phyloP scores from a whole-genome alignment of 2,888 invertebrate genomes.

The Lithodes maja region DNA sequence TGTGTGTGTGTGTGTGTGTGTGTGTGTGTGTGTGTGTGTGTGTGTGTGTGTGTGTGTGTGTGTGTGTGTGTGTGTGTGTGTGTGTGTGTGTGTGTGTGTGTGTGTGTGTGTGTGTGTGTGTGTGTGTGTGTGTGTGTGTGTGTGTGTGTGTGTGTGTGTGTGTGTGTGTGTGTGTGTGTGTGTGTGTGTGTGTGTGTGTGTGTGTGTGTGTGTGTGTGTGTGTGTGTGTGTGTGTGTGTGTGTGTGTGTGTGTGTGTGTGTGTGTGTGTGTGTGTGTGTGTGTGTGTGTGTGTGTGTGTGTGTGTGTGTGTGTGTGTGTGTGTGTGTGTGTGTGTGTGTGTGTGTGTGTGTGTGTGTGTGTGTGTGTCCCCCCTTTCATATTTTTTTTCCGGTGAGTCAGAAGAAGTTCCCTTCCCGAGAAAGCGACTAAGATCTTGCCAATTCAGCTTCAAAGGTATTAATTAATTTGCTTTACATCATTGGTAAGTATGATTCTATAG shows the following conservation, averaged over 20 bases:
- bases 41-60: background rate
- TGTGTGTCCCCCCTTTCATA: background rate
- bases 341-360: constrained; percentile 14
- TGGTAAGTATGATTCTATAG: no score
- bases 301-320: constrained; percentile 11
- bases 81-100: constrained; percentile 19
- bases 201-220: background rate
- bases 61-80: background rate
- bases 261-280: background rate
- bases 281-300: background rate
- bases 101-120: constrained; percentile 20
- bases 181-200: background rate
- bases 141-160: constrained; percentile 17
- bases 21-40: background rate
- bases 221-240: background rate
- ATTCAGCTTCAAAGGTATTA: no score
- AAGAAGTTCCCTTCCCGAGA: no score
- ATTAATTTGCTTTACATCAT: no score
- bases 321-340: background rate
- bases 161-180: background rate
- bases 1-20: background rate
- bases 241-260: background rate
- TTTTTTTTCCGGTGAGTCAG: background rate
- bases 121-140: constrained; percentile 4
- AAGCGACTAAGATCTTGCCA: no score